Evolutionary conservation across 2,113 vertebrate genomes (phyloP).

Genomic region (Lycaon pictus): DNA sequence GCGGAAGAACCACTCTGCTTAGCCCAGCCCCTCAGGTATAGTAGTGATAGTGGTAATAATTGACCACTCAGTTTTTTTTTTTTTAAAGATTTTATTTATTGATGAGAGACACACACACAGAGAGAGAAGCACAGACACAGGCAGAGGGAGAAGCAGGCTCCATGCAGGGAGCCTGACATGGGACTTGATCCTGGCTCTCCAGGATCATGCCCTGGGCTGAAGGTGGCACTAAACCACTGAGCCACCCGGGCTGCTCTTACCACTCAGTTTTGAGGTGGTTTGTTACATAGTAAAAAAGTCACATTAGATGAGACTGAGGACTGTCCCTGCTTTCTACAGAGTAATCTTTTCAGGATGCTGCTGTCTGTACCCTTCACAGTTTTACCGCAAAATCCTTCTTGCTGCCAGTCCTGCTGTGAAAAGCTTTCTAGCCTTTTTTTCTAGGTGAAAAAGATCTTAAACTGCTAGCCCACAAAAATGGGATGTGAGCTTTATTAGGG

Average conservation of each 20-base stretch:
- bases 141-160: too few species aligned
- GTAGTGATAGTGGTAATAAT: background rate
- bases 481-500: background rate
- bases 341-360: background rate
- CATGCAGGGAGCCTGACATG: too few species aligned
- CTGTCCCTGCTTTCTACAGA: background rate
- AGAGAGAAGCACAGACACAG: too few species aligned
- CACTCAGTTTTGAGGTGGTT: background rate
- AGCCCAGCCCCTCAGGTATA: background rate
- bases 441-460: background rate
- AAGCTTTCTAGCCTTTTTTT: background rate
- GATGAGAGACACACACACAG: too few species aligned
- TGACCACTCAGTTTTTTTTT: background rate
- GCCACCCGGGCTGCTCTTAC: too few species aligned
- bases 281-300: background rate
- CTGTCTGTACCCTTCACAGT: background rate
- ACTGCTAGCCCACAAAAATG: background rate
- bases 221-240: too few species aligned
- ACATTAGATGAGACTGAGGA: background rate
- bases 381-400: background rate
- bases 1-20: background rate
- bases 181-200: too few species aligned
- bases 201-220: too few species aligned
- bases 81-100: too few species aligned
- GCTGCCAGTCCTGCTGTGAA: background rate